phyloP scores from a whole-genome alignment of 2,888 invertebrate genomes.

The Nephrotoma flavescens region DNA sequence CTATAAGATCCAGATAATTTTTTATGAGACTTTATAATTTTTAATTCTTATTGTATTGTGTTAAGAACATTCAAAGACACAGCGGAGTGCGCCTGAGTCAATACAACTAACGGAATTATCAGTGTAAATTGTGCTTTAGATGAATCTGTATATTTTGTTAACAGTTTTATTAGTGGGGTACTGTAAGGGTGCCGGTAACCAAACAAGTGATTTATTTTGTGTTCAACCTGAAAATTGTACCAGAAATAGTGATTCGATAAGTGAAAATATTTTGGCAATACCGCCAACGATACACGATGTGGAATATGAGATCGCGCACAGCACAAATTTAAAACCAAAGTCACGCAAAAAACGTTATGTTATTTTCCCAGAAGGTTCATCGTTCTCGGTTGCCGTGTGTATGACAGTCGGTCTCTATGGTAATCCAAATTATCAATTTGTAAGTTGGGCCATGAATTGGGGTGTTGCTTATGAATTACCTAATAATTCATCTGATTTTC shows the following conservation, averaged over 20 bases:
- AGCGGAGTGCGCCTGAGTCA: neutral
- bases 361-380: slow-evolving; percentile 40
- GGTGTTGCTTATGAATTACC: slow-evolving; percentile 51
- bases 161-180: neutral
- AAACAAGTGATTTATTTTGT: neutral
- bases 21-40: neutral
- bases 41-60: neutral
- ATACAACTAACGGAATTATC: neutral
- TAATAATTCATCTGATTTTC: slow-evolving; percentile 30
- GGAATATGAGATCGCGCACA: neutral
- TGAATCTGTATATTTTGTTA: neutral
- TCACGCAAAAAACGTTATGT: slow-evolving; percentile 34
- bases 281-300: neutral
- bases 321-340: neutral
- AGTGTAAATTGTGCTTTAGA: neutral
- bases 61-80: neutral
- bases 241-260: neutral
- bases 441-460: slow-evolving; percentile 53
- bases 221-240: neutral
- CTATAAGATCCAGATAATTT: neutral
- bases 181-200: neutral
- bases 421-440: slow-evolving; percentile 40
- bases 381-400: slow-evolving; percentile 43
- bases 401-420: slow-evolving; percentile 43
- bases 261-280: neutral